Base-by-base conservation (phyloP, 2,113 vertebrate genomes). In the Paedocypris sp. region DNA sequence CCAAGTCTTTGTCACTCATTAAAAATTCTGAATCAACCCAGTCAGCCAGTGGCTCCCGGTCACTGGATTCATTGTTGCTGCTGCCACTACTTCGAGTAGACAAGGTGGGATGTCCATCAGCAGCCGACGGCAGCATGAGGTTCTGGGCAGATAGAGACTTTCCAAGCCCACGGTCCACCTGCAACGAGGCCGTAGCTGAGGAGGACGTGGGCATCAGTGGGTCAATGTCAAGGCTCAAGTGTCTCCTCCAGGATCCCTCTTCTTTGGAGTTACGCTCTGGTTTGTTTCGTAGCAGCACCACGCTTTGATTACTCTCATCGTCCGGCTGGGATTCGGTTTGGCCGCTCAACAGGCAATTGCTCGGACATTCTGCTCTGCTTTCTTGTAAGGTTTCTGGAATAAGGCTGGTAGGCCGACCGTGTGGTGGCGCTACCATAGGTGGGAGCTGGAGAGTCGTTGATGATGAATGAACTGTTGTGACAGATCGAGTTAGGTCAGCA, bases 101-200 rank as follows among this genome's bases (percentile, higher is more conserved):
- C 56, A 89, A 77, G 64, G 85, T 82, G 28, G 87, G 73, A 71
- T 82, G 85, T 75, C 83, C 85, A 79, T 85, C 88, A 64, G 84
- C 87, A 28, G 84, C 79, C 11, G 62, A 54, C 25, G 90, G 85
- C 47, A 87, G 88, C 76, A 88, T 90, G 72, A 98, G 87, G 72
- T 93, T 91, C 77, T 97, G 91, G 65, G 86, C 90, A 12, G 95
- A 97, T 68, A 90, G 77, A 50, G 92, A 94, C 73, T 95, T 94
- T 43, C 89, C 91, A 9, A 93, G 83, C 66, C 84, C 79, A 72
- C 82, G 51, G 26, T 41, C 63, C 63, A 75, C 75, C 73, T 69
- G 79, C 70, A 57, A 75, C 35, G 25, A 71, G 29, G 5, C 16
- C 42, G 86, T 83, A 25, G 77, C 73, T 71, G 76, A 73, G 2